These are phyloP conservation scores for Montipora efflorescens DNA, from an alignment of 64 coral and sea anemone genomes.

Conservation along the genomic window DNA sequence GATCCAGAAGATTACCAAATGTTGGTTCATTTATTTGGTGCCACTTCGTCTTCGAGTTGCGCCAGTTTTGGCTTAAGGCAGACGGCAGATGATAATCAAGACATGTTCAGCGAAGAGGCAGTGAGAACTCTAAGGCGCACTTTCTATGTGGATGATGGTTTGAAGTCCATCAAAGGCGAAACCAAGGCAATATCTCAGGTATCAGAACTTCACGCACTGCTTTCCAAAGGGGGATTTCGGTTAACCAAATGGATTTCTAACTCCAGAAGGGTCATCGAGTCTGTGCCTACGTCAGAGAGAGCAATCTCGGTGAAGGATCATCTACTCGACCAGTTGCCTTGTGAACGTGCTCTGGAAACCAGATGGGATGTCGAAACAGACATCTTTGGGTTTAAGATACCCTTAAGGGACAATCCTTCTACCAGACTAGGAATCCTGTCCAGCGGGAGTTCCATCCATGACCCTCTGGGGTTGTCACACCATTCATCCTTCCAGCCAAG, in stretches of 20 bases:
- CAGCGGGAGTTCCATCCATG: slow-evolving; percentile 35
- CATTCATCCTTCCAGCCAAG: slow-evolving; percentile 26
- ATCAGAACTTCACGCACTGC: not conserved
- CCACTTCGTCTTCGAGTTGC: slow-evolving; percentile 42
- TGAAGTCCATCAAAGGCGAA: not conserved
- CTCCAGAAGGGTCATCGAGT: not conserved
- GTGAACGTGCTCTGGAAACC: slow-evolving; percentile 20
- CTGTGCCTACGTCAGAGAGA: slow-evolving; percentile 10
- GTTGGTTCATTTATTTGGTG: slow-evolving; percentile 49
- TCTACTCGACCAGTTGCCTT: slow-evolving; percentile 15
- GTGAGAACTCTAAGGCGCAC: not conserved
- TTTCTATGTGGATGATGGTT: slow-evolving; percentile 37
- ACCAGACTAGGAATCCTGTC: slow-evolving; percentile 33
- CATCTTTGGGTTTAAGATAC: slow-evolving; percentile 19
- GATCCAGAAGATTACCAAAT: slow-evolving; percentile 50
- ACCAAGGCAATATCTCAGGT: not conserved
- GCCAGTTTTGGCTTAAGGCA: slow-evolving; percentile 54
- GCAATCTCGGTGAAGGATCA: not conserved
- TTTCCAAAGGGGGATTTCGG: slow-evolving; percentile 4
- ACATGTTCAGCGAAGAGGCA: not conserved
- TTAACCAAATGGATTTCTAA: slow-evolving; percentile 31
- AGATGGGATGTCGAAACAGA: slow-evolving; percentile 26
- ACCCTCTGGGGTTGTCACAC: slow-evolving; percentile 41
- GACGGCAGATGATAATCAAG: slow-evolving; percentile 8
- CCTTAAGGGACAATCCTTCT: slow-evolving; percentile 13